Evolutionary conservation across 2,113 vertebrate genomes (phyloP), one percentile per base, ranked within the genome.

Genomic region (Sceloporus tristichus): DNA sequence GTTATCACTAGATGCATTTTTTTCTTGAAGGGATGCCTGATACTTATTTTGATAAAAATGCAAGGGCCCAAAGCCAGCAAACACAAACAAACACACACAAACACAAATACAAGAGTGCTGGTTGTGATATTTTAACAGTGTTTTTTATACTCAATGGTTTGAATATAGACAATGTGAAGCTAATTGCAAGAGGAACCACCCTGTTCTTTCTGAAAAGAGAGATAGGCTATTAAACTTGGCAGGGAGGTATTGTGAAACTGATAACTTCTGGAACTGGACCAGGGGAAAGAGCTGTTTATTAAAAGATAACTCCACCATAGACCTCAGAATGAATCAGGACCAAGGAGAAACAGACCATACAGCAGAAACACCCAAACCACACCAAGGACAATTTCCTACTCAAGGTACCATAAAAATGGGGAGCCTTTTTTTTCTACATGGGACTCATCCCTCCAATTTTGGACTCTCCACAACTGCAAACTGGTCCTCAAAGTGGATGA

Each of bases 81-180:
- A 91, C 91, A 89, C 85, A 34, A 34, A 34, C 34, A 34, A 34
- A 34, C 91, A 92, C 91, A 87, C 85, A 92, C 93, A 94, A 84
- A 82, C 94, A 87, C 90, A 92, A 91, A 93, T 34, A 34, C 34
- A 34, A 34, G 34, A 34, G 93, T 2, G 21, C 79, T 95, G 94
- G 94, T 93, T 85, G 91, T 89, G 88, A 83, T 85, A 91, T 88
- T 95, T 93, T 93, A 94, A 96, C 94, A 95, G 68, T 96, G 91
- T 94, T 93, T 94, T 95, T 95, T 96, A 95, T 85, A 94, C 86
- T 93, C 93, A 92, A 91, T 96, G 93, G 95, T 97, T 96, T 95
- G 95, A 94, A 95, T 93, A 96, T 96, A 95, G 95, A 96, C 97
- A 96, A 93, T 93, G 95, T 95, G 94, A 93, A 59, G 96, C 96